Base-by-base conservation (phyloP, 2,113 vertebrate species). In the Daboia siamensis region DNA sequence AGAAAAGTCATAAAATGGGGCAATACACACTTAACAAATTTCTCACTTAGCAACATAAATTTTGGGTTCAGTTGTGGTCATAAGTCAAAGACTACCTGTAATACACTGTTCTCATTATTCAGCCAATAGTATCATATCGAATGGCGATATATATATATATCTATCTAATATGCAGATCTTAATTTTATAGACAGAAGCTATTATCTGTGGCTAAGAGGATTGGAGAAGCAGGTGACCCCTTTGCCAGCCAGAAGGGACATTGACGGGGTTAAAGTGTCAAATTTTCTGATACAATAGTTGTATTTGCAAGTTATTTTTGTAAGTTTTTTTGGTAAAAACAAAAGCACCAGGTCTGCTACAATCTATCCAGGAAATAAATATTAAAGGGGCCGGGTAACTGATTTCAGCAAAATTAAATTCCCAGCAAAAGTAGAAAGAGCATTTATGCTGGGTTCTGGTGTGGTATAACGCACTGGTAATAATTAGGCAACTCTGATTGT, bases 331-430 rank as follows among this genome's bases (percentile, higher is more conserved):
- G 64, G 44, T 46, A 6, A 69, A 69, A 69, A 64, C 26, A 29
- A n/a, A 12, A 69, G n/a, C 64, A 69, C 12, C 29, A 69, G 1
- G 9, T 86, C 46, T 0, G 4, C 84, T 46, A 23, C 20, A 51
- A 48, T 52, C 26, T 21, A 69, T 51, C 20, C n/a, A n/a, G 21
- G 61, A 33, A 3, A 23, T 39, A 1, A n/a, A 39, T 46, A 91
- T 93, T 33, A 56, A 90, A 10, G 88, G 93, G 59, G 64, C 23
- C 7, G 8, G 92, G 55, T 86, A 92, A 91, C 74, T 89, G 95
- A 91, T 90, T 93, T 29, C 91, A 89, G 23, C 44, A 61, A 15
- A 46, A 17, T 57, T 46, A 85, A 92, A 92, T 93, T 69, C 90
- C 93, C 90, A 69, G 80, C 54, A 2, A 20, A 23, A 0, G 55